These are phyloP conservation scores for Podarcis lilfordi DNA, from an alignment of 2,797 vertebrate genomes.

Conservation along the genomic window DNA sequence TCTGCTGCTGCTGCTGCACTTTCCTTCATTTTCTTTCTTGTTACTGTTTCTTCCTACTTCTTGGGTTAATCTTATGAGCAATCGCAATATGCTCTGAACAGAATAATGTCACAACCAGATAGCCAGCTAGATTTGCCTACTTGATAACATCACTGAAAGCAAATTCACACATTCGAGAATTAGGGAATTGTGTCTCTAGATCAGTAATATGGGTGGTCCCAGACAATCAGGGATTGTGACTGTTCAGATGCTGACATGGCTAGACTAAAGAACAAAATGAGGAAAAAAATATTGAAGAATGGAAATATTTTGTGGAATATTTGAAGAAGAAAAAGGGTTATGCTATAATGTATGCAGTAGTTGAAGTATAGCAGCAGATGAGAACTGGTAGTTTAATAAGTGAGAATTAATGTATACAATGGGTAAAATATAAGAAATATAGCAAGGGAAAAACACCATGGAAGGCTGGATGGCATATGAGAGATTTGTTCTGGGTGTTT, in stretches of 20 bases:
- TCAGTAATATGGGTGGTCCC: not conserved
- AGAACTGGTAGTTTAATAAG: too few species aligned
- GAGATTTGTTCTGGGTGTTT: too few species aligned
- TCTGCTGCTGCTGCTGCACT: not conserved
- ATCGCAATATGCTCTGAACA: not conserved
- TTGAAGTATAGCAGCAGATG: too few species aligned
- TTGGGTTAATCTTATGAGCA: not conserved
- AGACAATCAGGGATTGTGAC: not conserved
- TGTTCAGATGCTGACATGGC: not conserved
- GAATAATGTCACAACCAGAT: not conserved
- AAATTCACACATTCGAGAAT: not conserved
- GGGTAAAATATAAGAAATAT: too few species aligned
- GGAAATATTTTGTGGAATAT: too few species aligned
- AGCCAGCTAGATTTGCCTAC: not conserved
- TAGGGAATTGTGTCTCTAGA: not conserved
- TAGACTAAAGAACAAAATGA: too few species aligned
- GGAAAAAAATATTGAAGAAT: too few species aligned
- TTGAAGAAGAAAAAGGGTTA: rapidly evolving
- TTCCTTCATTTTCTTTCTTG: not conserved
- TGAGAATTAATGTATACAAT: too few species aligned
- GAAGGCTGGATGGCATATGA: too few species aligned
- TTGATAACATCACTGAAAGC: not conserved
- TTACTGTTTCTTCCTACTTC: not conserved
- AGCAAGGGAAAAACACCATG: too few species aligned
- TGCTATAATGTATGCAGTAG: too few species aligned